A percentile compares a stretch with the other conserved stretches of the same genome.
phyloP scores from a whole-genome alignment of 2,888 invertebrate species.

The Ceratothoa steindachneri region DNA sequence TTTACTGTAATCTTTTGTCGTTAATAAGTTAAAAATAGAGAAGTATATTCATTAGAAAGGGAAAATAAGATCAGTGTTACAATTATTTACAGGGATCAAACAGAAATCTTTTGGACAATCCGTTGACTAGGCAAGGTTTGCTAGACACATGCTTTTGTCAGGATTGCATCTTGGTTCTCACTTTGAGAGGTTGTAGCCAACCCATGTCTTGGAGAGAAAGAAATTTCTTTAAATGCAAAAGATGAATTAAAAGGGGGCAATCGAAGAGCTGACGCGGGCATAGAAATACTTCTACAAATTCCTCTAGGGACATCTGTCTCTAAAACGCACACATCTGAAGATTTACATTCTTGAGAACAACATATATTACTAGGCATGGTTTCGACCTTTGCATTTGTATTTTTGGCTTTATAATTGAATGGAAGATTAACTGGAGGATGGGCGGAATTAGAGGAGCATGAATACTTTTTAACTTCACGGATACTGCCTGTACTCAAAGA shows the following conservation, averaged over 20 bases:
- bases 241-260: neutral
- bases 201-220: neutral
- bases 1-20: no score
- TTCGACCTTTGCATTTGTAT: constrained; percentile 3
- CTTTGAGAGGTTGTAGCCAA: neutral
- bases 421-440: constrained; percentile 10
- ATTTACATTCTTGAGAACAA: constrained; percentile 27
- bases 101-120: neutral
- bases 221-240: neutral
- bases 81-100: no score
- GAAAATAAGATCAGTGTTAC: no score
- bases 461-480: constrained; percentile 9
- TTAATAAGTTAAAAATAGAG: no score
- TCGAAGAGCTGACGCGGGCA: constrained; percentile 24
- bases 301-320: constrained; percentile 20
- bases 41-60: no score
- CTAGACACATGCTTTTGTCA: neutral
- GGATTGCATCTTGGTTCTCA: neutral
- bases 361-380: constrained; percentile 19
- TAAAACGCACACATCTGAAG: constrained; percentile 28
- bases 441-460: constrained; percentile 1
- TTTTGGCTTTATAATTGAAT: neutral
- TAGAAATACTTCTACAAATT: constrained; percentile 44
- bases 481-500: constrained; percentile 25
- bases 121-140: neutral